Evolutionary conservation across 2,113 vertebrate species (phyloP).

Genomic region (Dicrurus megarhynchus): DNA sequence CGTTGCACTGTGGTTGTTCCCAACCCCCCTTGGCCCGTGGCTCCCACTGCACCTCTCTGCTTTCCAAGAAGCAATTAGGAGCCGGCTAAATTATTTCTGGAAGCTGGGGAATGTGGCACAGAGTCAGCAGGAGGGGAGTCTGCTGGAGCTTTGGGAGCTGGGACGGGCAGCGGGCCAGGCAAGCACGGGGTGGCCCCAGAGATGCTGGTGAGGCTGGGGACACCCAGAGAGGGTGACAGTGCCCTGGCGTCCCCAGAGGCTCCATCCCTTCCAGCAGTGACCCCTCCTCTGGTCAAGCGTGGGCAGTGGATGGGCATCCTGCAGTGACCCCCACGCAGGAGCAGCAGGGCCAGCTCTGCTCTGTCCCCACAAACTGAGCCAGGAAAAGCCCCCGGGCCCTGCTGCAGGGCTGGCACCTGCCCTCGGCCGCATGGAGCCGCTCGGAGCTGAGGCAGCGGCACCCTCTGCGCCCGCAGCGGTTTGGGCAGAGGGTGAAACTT

Average conservation of each 20-base stretch:
- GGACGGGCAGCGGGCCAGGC: not conserved
- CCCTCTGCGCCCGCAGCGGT: accelerated
- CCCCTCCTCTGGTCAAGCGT: not conserved
- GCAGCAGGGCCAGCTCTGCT: not conserved
- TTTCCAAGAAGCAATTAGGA: conserved; percentile 41
- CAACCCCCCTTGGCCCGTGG: not conserved
- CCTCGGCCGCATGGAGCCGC: not conserved
- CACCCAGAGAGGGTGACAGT: not conserved
- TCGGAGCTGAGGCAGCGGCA: not conserved
- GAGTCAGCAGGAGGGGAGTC: not conserved
- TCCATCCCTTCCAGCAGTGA: not conserved
- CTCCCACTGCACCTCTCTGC: not conserved
- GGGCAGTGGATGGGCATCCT: not conserved
- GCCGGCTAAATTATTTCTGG: not conserved
- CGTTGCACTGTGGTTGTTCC: not conserved
- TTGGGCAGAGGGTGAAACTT: not conserved
- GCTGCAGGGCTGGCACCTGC: not conserved
- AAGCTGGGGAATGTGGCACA: not conserved
- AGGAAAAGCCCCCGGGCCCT: accelerated
- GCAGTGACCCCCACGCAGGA: not conserved
- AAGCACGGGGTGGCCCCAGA: not conserved
- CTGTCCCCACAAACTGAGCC: not conserved
- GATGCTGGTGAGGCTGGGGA: not conserved
- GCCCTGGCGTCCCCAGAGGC: not conserved
- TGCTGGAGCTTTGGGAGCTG: not conserved